Evolutionary conservation across 2,888 invertebrate species (phyloP), one percentile per base, ranked within the genome.

Genomic region (Euzophera pinguis): DNA sequence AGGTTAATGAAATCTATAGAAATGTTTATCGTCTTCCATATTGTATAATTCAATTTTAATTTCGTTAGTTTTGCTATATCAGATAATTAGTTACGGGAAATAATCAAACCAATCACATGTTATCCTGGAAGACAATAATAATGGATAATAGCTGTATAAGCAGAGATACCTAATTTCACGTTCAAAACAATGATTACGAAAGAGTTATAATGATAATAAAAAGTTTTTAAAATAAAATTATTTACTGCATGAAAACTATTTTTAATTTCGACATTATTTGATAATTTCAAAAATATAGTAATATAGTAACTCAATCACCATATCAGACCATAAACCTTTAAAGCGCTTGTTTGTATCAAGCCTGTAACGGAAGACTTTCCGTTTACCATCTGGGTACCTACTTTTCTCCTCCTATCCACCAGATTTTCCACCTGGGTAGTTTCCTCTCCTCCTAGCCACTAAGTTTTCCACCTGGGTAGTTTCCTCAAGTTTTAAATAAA

Each of bases 41-140:
- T 77, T 75, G 70, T 85, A 86, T 63, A 69, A 67, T 78, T 73
- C 70, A 68, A 73, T 63, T 82, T 84, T 72, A 59, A 63, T 84
- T 84, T 73, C 65, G 71, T 73, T 61, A 60, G 64, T 77, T 78
- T 60, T 69, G 61, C 68, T 75, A 78, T 77, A 75, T 70, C 71
- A 72, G 58, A 64, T 59, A 60, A 56, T 58, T 57, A 45, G 47
- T 67, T 65, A 71, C 67, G 68, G 66, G 71, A 70, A 69, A 57
- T 69, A 67, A 68, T 55, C 74, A 70, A 69, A 70, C 67, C 65
- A 68, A 71, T 67, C 84, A 87, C 84, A 85, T 81, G 67, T 80
- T 80, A 83, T 78, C 85, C 87, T 85, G 89, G 83, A 83, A 81
- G 89, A 90, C 89, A 90, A 89, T 90, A 90, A 90, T 87, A 85